Percentiles rank a stretch among this genome's conserved stretches.
Conservation (phyloP, 2,113 vertebrate species). For the Pholis gunnellus region DNA sequence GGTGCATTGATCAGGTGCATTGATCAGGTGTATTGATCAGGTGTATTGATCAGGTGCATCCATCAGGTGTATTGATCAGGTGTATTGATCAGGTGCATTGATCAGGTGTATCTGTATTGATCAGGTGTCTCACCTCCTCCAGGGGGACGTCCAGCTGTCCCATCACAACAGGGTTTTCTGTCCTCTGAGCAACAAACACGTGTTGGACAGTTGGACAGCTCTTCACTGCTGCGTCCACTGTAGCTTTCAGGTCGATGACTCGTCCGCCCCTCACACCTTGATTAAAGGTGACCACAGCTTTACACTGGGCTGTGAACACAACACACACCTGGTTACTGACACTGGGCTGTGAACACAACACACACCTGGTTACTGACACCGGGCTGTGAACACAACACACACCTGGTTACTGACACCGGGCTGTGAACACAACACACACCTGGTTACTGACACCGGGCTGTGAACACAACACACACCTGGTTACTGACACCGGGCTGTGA, state of each 20-base stretch:
- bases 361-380: too few species aligned
- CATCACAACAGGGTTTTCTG: conserved; percentile 84
- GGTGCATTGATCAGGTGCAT: too few species aligned
- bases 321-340: neutral
- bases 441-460: too few species aligned
- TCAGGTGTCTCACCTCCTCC: conserved; percentile 85
- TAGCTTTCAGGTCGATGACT: conserved; percentile 85
- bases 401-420: neutral
- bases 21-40: too few species aligned
- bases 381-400: conserved; percentile 7
- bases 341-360: neutral
- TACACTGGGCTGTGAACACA: conserved; percentile 85
- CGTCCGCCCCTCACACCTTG: conserved; percentile 90
- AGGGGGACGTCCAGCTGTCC: conserved; percentile 84
- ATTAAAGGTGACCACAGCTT: conserved; percentile 91
- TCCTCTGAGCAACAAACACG: conserved; percentile 91
- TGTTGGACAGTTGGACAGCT: conserved; percentile 85
- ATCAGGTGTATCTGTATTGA: neutral
- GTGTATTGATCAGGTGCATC: too few species aligned
- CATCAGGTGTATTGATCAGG: too few species aligned
- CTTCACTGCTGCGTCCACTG: conserved; percentile 89
- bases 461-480: neutral
- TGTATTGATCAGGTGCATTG: too few species aligned
- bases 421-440: neutral
- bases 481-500: neutral